Conservation (phyloP, 2,113 vertebrate species). For the Amphiprion percula region DNA sequence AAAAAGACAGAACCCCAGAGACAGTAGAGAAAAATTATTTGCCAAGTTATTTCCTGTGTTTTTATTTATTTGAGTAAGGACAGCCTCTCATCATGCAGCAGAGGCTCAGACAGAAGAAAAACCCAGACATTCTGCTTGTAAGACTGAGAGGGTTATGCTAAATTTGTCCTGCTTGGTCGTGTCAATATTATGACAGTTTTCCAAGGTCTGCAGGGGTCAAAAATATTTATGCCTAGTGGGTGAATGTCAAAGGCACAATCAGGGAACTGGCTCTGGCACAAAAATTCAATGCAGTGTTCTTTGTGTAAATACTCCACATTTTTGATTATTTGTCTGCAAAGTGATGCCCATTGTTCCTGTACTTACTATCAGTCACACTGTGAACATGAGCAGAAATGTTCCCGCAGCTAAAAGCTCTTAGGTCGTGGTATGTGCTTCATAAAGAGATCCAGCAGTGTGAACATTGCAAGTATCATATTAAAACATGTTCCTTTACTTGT, state of each 20-base stretch:
- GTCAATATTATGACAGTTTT: constrained; percentile 17
- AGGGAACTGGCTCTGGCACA: background rate
- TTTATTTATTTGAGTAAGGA: constrained; percentile 20
- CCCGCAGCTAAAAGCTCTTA: background rate
- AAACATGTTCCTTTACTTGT: background rate
- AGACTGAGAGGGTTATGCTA: constrained; percentile 9
- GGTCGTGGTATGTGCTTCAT: background rate
- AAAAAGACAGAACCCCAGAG: background rate
- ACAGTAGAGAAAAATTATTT: constrained; percentile 26
- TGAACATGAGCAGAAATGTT: background rate
- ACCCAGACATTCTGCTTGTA: background rate
- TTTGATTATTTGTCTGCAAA: background rate
- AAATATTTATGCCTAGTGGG: constrained; percentile 12
- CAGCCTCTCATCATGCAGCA: constrained; percentile 11
- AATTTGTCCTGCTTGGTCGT: constrained; percentile 3
- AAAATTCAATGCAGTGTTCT: background rate
- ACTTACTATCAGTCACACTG: background rate
- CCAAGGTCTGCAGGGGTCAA: background rate
- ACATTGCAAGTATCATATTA: background rate
- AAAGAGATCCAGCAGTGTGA: too few relatives aligned
- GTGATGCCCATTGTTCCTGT: background rate
- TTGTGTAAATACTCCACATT: background rate
- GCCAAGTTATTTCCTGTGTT: background rate
- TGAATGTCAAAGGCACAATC: constrained; percentile 14
- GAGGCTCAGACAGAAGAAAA: constrained; percentile 8